Evolutionary conservation across 2,888 invertebrate species (phyloP), one percentile per base, ranked within the genome.

Genomic region (Hyposoter dolosus): DNA sequence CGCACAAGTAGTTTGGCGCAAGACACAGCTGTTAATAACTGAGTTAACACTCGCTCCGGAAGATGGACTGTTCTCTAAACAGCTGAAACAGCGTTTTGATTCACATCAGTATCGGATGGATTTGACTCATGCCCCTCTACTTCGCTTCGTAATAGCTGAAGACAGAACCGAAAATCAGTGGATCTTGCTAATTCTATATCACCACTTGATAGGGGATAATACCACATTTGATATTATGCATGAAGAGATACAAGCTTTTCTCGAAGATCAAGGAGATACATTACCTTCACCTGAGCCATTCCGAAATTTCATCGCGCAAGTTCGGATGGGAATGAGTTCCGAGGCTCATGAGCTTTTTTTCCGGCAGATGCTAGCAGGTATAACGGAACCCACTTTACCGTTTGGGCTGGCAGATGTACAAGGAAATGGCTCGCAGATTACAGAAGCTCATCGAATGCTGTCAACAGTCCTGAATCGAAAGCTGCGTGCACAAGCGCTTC

Each of bases 141-240:
- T 74, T 15, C 35, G 23, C n/a, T 74, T 74, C 23, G 23, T 43
- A 35, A 74, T 74, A 12, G 23, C 35, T 35, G n/a, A 23, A 19
- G 74, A 74, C 45, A 45, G 23, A 3, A 28, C 6, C 19, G 40
- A 74, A 10, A 19, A 60, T 19, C 74, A 23, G 2, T 74, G 74
- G 74, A 60, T 60, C 17, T n/a, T 74, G 4, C 53, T 56, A 10
- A 74, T 28, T 4, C 1, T 56, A 1, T 23, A 28, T 23, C 74
- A 74, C 40, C 74, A 74, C 40, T 56, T 74, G 40, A 74, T 74
- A 1, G 53, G 56, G 7, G 74, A 74, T 74, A 43, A 74, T 40
- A 74, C 74, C 15, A 74, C 74, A 40, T 15, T 60, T 7, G 74
- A 35, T 43, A 43, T 60, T 7, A 56, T 74, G n/a, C 56, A 40